Evolutionary conservation across 2,113 vertebrate genomes (phyloP), one percentile per base, ranked within the genome.

Genomic region (Podocnemis expansa): DNA sequence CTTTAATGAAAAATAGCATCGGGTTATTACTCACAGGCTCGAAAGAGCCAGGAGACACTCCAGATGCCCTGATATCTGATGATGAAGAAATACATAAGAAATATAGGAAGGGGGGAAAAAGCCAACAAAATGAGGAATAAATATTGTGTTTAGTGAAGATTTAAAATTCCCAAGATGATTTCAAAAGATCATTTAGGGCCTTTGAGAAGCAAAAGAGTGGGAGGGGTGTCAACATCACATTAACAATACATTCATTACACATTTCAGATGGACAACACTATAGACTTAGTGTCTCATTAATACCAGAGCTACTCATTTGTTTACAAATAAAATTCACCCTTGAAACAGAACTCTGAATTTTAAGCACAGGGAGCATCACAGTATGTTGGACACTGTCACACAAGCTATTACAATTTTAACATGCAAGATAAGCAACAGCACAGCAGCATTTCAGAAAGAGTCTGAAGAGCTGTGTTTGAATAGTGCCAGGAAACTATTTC

Each of bases 1-100:
- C 85, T 97, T 91, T 96, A 96, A 97, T 94, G 63, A 98, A 93
- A 96, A 95, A 94, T 82, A 96, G 4, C 2, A 6, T 25, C 47
- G 91, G 38, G 60, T 93, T 97, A 96, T 95, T 95, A 96, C 84
- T 98, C 96, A 78, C 79, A 83, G 84, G 67, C 92, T 94, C 82
- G 25, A 92, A 94, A 86, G 90, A 90, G 79, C 76, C 82, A 85
- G 70, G 14, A 2, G 29, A 51, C 41, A 82, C 43, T 89, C 83
- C 94, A 80, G 91, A 96, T 89, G 38, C 81, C 29, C 55, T 89
- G 87, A 93, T 94, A 88, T 81, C 55, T 54, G 89, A 88, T 19
- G 67, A 89, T 22, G 67, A 24, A 93, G 80, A 51, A 88, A 93
- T 89, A 89, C 88, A 94, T 96, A 96, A 89, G 76, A 94, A 95